A percentile compares a stretch with the other conserved stretches of the same genome.
These are phyloP conservation scores for Microplitis deprimator DNA, from an alignment of 2,888 invertebrate species.

Conservation along the genomic window DNA sequence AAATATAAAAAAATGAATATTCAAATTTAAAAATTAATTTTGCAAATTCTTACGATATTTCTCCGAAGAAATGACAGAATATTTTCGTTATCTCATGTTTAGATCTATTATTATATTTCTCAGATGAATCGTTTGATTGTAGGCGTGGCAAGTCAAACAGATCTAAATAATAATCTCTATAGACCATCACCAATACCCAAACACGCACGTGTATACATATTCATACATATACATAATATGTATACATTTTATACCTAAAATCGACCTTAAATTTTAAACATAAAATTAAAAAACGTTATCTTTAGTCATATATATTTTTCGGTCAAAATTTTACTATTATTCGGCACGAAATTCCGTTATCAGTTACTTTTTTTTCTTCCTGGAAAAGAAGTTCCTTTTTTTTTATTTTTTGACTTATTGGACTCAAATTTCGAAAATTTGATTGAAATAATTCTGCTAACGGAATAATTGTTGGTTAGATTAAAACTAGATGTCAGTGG, in stretches of 20 bases:
- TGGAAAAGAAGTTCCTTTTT: too few relatives aligned
- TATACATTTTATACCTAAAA: not conserved
- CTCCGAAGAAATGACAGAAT: not conserved
- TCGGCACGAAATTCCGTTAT: too few relatives aligned
- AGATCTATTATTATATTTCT: conserved; percentile 12
- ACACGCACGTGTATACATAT: not conserved
- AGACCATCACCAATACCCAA: not conserved
- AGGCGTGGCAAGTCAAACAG: conserved; percentile 34
- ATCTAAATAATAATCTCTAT: conserved; percentile 44
- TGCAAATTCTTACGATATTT: not conserved
- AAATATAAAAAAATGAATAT: not conserved
- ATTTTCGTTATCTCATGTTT: conserved; percentile 13
- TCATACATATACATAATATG: not conserved
- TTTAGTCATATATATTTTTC: too few relatives aligned
- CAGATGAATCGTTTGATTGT: conserved; percentile 17
- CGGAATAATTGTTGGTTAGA: too few relatives aligned
- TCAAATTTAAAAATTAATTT: conserved; percentile 1
- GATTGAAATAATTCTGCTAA: too few relatives aligned
- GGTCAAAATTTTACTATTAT: too few relatives aligned
- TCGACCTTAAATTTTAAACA: too few relatives aligned
- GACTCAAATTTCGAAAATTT: too few relatives aligned
- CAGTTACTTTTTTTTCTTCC: too few relatives aligned
- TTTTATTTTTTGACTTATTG: too few relatives aligned
- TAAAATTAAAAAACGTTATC: too few relatives aligned
- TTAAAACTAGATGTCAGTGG: too few relatives aligned